A percentile compares a stretch with the other conserved stretches of the same genome.
phyloP scores from a whole-genome alignment of 1,140 invertebrate species.

The Pantala flavescens region DNA sequence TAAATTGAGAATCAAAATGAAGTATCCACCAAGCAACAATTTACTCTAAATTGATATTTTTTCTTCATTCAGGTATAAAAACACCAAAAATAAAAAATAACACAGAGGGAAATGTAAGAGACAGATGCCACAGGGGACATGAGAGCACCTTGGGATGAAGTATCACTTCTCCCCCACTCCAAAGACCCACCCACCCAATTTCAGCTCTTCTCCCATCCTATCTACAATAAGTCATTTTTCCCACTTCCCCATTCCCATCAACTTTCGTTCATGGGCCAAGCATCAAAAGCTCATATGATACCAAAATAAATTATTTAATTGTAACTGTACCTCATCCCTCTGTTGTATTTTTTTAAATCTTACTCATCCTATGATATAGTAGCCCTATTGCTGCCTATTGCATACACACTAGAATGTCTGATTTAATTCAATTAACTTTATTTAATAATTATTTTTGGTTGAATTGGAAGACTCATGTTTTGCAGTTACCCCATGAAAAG shows the following conservation, averaged over 20 bases:
- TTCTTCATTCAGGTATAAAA: background rate
- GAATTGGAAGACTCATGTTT: conserved; percentile 9
- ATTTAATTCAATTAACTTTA: background rate
- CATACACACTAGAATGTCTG: conserved; percentile 1
- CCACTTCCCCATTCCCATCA: background rate
- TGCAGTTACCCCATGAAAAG: conserved; percentile 8
- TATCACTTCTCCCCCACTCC: background rate
- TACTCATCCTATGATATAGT: background rate
- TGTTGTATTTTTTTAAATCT: conserved; percentile 2
- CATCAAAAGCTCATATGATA: conserved; percentile 6
- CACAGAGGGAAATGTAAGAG: conserved; percentile 3
- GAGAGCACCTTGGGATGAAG: background rate
- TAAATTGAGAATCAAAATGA: background rate
- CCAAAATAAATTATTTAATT: conserved; percentile 11
- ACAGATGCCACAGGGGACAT: background rate
- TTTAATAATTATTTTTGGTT: conserved; percentile 10
- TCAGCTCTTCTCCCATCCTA: background rate
- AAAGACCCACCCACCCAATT: background rate
- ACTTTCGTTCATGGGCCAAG: background rate
- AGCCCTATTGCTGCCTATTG: conserved; percentile 7
- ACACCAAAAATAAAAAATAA: background rate
- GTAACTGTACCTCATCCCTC: conserved; percentile 4
- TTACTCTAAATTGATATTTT: background rate
- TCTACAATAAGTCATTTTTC: background rate
- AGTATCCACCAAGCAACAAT: conserved; percentile 1